Base-by-base conservation (phyloP, 2,888 invertebrate genomes). In the Amiota minor region DNA sequence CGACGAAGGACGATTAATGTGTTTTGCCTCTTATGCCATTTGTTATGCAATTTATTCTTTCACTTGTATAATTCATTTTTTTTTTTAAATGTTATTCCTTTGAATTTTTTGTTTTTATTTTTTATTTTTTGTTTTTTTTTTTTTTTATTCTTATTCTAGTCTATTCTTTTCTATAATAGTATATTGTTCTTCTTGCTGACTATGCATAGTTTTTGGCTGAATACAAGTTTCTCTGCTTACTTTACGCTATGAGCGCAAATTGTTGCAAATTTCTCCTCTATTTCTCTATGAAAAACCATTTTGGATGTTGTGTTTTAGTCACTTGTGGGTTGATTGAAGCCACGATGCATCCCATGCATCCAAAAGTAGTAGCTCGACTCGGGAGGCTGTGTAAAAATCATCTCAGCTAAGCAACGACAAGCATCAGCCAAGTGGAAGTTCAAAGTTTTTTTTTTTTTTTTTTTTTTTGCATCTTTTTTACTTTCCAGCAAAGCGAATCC, bases 201-300 rank as follows among this genome's bases (percentile, higher is more conserved):
- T 35, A 6, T 35, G 65, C 65, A 65, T 49, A 65, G 49, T 65
- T 65, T 65, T 65, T 47, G 65, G 65, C 46, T 65, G 49, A 6
- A 46, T 46, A 12, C 46, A n/a, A 23, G 10, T 45, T 18, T 8
- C 64, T 46, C 14, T 14, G 18, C 18, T 45, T 45, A 4, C 18
- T 8, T 62, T n/a, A 16, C 46, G 64, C 64, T 64, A n/a, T 2
- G 16, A 64, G 45, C 46, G 16, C 14, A 64, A 45, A 45, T 64
- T 64, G 61, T 20, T 61, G 61, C 10, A 20, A 16, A 50, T 9
- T 62, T 62, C 14, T 62, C 35, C 35, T 9, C 35, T 35, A 14
- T 35, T 35, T 18, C 12, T 59, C 18, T 59, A 9, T 12, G 14
- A 53, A 53, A 53, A 53, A 4, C 53, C 14, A 18, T 59, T 59